Evolutionary conservation across 2,888 invertebrate species (phyloP), one percentile per base, ranked within the genome.

Genomic region (Deilephila elpenor): DNA sequence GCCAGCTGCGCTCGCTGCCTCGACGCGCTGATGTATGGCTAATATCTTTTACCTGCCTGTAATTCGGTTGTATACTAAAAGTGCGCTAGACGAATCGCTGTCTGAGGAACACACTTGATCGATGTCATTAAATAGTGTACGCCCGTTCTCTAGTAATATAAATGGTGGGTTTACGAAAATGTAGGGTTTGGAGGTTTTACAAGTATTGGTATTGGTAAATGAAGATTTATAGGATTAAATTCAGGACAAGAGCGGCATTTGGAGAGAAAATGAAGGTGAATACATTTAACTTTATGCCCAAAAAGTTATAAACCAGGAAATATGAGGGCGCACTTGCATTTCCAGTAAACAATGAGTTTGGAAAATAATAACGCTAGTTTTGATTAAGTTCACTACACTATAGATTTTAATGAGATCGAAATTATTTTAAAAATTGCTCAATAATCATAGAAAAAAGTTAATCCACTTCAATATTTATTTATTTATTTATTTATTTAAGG

Each of bases 11-110:
- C 80, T 75, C 75, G 74, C 17, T n/a, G 34, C 37, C 34, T 25
- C 67, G 25, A 51, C 51, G 20, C 81, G 82, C 81, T 84, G 84
- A 85, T 81, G 82, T 81, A 85, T 85, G 81, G 79, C 82, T 84
- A 82, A 84, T 84, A 85, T 84, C 80, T 78, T 80, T 85, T 81
- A 85, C 83, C 85, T 84, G 84, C 17, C 67, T 51, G 44, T 44
- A 67, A 67, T 67, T 44, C 44, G 17, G 25, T 51, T 51, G 29
- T 67, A 51, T 20, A 67, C 51, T 44, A 77, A 79, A 81, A 79
- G 78, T 80, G 73, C 75, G 73, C 75, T 25, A 51, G 67, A 67
- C 17, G 67, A 44, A 67, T 67, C 17, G 67, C 67, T 25, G 67
- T 51, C 44, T 67, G 67, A 67, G 44, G 67, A 67, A 67, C 25